Evolutionary conservation across 2,888 invertebrate species (phyloP), one percentile per base, ranked within the genome.

Genomic region (Allophyes oxyacanthae): DNA sequence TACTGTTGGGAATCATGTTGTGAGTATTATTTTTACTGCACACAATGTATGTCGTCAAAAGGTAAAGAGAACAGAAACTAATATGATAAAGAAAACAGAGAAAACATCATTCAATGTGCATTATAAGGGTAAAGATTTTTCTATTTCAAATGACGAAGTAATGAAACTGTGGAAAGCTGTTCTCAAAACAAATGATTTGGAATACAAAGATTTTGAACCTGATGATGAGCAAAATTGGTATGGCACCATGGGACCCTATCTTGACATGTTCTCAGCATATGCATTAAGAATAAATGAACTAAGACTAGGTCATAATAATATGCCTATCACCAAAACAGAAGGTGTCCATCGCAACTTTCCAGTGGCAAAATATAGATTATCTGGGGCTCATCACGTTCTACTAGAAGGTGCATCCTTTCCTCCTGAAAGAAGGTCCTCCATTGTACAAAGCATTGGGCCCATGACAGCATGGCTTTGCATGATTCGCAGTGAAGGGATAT

Each of bases 161-260:
- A 20, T 6, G n/a, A 25, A n/a, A 4, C 0, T n/a, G 10, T 20
- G 20, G 38, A 10, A n/a, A n/a, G 25, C 0, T 5, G 20, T 25
- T 1, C n/a, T 38, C 0, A 4, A 6, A 8, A 2, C 1, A 2
- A 20, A 38, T n/a, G 20, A 6, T 4, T 33, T 49, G 10, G 32
- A 20, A 37, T 68, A 64, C 30, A 56, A 59, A 42, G 44, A 64
- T 6, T 64, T 57, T 26, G 8, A 9, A 0, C 20, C 30, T 0
- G 13, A 32, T 6, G 41, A 62, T 10, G 11, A 43, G 0, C 34
- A 55, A 1, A 64, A 66, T 6, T 73, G 75, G 75, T 71, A 63
- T 37, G 67, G 64, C 0, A 72, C 59, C 0, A 65, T 65, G 63
- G 65, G 65, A 0, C 63, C 63, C 1, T 69, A n/a, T n/a, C n/a